Evolutionary conservation across 2,797 vertebrate genomes (phyloP), one percentile per base, ranked within the genome.

Genomic region (Tarsius wallacei): DNA sequence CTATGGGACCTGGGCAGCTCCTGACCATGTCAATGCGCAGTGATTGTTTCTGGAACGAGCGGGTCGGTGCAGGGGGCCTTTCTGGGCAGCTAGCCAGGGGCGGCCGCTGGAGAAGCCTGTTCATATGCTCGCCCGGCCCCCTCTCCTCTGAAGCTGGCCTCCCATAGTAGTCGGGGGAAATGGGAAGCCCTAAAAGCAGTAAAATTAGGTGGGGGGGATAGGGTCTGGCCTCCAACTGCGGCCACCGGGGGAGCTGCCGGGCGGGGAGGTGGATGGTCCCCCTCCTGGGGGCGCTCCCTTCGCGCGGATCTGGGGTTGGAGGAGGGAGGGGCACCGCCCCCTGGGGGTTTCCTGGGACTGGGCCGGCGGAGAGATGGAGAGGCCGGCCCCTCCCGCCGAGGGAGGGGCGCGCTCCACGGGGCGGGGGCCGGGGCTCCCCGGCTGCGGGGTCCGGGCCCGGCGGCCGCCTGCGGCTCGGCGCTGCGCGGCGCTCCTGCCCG

Each of bases 261-360:
- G 85, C 77, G 0, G 24, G 83, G 61, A 95, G 49, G 77, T 61
- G 83, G 59, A 28, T 0, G 51, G 94, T 86, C 92, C 85, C 96
- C 96, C 98, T 97, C 93, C 95, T 93, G 98, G 94, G 98, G 98
- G 97, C 97, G 98, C 98, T 98, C 94, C 91, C 80, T 97, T 64
- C 90, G 95, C 96, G 55, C 77, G 21, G 91, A 96, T 97, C 89
- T 2, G 76, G 76, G 51, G 55, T 70, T 24, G 94, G 66, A 80
- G 53, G 85, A 84, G 63, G 93, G 81, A 91, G 93, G 89, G 87
- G 91, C 88, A 22, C 64, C 33, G 88, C 57, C 77, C 95, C 92
- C 88, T 63, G 13, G 22, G 33, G 91, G 81, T 33, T 93, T 91
- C 95, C 97, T 71, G 86, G 53, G 88, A 31, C 90, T 9, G 9